These are phyloP conservation scores for Andrena trimmerana DNA, from an alignment of 2,888 invertebrate genomes.

Conservation along the genomic window DNA sequence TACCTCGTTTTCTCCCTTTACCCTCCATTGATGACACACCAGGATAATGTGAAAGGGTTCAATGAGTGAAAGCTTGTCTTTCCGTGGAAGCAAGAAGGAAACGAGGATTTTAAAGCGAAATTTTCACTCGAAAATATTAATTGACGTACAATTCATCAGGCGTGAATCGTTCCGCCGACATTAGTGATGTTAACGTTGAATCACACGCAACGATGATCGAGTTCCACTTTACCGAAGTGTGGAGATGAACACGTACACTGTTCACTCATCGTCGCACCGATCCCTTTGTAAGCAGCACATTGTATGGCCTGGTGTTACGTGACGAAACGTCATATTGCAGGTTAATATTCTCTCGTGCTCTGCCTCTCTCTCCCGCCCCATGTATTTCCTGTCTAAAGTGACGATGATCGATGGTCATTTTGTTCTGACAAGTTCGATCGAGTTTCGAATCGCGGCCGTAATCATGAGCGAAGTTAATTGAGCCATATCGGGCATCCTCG, in stretches of 20 bases:
- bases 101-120: not conserved
- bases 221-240: constrained; percentile 45
- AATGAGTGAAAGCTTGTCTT: not conserved
- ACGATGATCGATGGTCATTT: constrained; percentile 62
- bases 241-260: constrained; percentile 44
- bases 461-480: constrained; percentile 57
- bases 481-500: constrained; percentile 21
- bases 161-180: not conserved
- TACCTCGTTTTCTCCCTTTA: too few relatives aligned
- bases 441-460: constrained; percentile 47
- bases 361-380: not conserved
- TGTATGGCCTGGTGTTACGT: constrained; percentile 44
- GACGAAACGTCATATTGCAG: constrained; percentile 57
- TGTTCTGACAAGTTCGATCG: constrained; percentile 61
- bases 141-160: not conserved
- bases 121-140: not conserved
- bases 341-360: constrained; percentile 41
- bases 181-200: constrained; percentile 38
- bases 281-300: constrained; percentile 56
- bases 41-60: not conserved
- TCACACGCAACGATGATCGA: constrained; percentile 38
- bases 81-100: not conserved
- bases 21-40: not conserved
- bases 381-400: constrained; percentile 46
- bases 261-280: constrained; percentile 39